Percentiles rank a stretch among this genome's conserved stretches.
Conservation (phyloP, 2,113 vertebrate species). For the Himantopus leucocephalus region DNA sequence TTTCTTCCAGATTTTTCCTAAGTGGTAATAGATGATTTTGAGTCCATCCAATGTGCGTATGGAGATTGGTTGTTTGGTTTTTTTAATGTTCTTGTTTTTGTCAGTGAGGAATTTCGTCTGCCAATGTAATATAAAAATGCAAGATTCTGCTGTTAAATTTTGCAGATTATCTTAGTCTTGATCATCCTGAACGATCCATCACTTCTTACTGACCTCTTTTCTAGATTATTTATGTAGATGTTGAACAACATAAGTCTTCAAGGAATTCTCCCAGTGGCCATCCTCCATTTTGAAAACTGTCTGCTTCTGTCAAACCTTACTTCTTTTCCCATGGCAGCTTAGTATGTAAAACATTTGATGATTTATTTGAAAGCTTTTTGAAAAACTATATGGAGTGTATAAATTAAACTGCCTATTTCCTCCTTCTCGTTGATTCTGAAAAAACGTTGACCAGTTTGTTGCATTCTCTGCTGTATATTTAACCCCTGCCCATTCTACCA, state of each 20-base stretch:
- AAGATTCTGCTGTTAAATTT: neutral
- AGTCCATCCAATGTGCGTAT: neutral
- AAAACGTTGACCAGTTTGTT: neutral
- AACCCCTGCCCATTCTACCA: neutral
- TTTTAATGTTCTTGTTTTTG: neutral
- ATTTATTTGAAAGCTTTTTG: neutral
- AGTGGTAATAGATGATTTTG: neutral
- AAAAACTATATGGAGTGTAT: neutral
- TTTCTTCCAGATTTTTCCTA: neutral
- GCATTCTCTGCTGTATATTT: fast-evolving
- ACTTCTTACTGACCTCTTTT: neutral
- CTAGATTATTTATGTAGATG: neutral
- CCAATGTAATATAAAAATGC: neutral
- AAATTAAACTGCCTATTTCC: neutral
- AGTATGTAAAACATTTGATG: neutral
- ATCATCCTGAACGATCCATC: neutral
- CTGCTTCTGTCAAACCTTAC: neutral
- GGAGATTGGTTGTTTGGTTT: neutral
- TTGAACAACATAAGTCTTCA: neutral
- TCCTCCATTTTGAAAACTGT: neutral
- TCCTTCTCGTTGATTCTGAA: neutral
- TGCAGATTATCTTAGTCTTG: neutral
- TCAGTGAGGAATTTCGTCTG: neutral
- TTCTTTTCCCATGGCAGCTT: neutral
- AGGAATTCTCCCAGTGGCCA: neutral